Base-by-base conservation (phyloP, 2,888 invertebrate genomes). In the Chrysolina oricalcia region DNA sequence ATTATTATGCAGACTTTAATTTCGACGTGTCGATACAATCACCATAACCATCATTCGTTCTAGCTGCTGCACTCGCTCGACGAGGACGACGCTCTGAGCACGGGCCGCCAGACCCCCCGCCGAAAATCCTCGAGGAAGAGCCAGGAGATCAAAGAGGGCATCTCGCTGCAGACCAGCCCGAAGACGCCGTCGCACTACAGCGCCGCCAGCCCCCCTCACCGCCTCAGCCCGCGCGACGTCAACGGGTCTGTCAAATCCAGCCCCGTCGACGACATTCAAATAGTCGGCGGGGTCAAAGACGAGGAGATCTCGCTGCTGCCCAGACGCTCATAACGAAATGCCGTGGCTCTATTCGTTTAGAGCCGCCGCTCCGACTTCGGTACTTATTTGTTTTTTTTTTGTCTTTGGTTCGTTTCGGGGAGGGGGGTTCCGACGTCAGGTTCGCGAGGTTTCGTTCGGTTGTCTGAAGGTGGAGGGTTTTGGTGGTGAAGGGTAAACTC, bases 41-140 rank as follows among this genome's bases (percentile, higher is more conserved):
- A 35, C 8, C 35, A 35, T 35, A 35, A 35, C 35, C 8, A 8
- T 35, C 8, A 35, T 35, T 35, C 8, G 15, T 59, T 27, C 10
- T 87, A 95, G 94, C 89, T 96, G 41, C 88, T 96, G 73, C 93
- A 95, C 86, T 94, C 95, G 0, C 91, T 95, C 76, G 95, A 94
- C 81, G 95, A 95, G 82, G 96, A 96, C 82, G 93, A 95, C 71
- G 92, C 91, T 68, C 92, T 92, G 76, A 91, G 91, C 82, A 87
- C 88, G 50, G 89, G 87, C 9, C 83, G 87, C 23, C 83, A 84
- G 13, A 87, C 87, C 4, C 88, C 86, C 0, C 78, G 83, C 53
- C 82, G 86, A 65, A 83, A 82, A 75, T 86, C 85, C 2, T 83
- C 85, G 27, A 80, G 81, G 63, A 85, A 83, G 43, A 79, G 75